Evolutionary conservation across 2,888 invertebrate species (phyloP), one percentile per base, ranked within the genome.

Genomic region (Ormyrus rosae): DNA sequence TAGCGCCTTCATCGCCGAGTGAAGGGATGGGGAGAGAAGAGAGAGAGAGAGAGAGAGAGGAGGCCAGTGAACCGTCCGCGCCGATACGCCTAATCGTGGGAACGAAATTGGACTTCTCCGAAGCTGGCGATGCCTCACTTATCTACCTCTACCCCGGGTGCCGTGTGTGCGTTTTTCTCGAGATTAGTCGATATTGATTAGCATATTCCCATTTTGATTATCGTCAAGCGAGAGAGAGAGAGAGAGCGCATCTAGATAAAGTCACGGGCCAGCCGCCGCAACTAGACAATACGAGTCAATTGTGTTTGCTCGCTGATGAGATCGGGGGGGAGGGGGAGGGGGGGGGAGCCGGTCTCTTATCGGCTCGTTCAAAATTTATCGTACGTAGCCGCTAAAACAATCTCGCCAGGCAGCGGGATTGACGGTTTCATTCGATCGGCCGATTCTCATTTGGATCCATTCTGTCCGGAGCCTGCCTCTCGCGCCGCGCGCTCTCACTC

Each of bases 21-120:
- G 34, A 34, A 13, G 48, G 48, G 64, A 58, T 53, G 68, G 61
- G 61, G 77, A 58, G 69, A 34, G 34, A 69, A 61, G 77, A 58
- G 69, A 34, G 34, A 69, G 70, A 50, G 58, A 56, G 70, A 61
- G 77, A 65, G 56, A 60, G 64, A 65, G 70, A 69, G 73, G 13
- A 84, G 84, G 84, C 82, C 83, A 85, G 83, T 83, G 85, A 85
- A 85, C 84, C 83, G 70, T 45, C 61, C 55, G 56, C 75, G 75
- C 76, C 80, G 82, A 82, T 80, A 78, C 82, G 85, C 80, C 84
- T 85, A 84, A 84, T 84, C 85, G 85, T 85, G 86, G 84, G 86
- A 85, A 85, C 83, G 82, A 83, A 83, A 83, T 83, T 83, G 83
- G 82, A 82, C 81, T 82, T 80, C 61, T 10, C 46, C 48, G 11